phyloP scores from a whole-genome alignment of 2,113 vertebrate genomes.

The Xiphophorus couchianus region DNA sequence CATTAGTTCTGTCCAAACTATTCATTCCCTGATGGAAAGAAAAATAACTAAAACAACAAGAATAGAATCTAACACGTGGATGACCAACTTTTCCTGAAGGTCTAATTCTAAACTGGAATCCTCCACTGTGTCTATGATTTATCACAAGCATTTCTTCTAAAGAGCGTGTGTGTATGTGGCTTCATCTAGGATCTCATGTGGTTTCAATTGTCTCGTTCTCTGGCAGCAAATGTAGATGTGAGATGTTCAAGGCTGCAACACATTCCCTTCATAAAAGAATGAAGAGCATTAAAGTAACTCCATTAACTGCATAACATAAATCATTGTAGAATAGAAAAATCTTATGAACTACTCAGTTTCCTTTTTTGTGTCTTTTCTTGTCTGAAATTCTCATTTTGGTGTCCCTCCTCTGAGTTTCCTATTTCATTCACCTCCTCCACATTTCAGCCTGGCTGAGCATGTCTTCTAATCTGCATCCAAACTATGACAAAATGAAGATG shows the following conservation, averaged over 20 bases:
- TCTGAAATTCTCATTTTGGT: constrained; percentile 26
- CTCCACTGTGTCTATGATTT: constrained; percentile 52
- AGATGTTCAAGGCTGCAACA: constrained; percentile 31
- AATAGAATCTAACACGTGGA: constrained; percentile 49
- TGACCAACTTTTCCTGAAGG: constrained; percentile 37
- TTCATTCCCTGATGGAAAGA: constrained; percentile 32
- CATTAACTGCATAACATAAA: background rate
- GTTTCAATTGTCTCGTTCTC: constrained; percentile 55
- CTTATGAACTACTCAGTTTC: background rate
- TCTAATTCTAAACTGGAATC: constrained; percentile 33
- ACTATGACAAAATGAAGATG: constrained; percentile 46
- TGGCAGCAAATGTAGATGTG: constrained; percentile 45
- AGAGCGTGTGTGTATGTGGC: constrained; percentile 21
- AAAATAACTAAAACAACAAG: constrained; percentile 29
- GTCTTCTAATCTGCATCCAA: constrained; percentile 51
- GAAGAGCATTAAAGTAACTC: background rate
- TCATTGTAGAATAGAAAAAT: background rate
- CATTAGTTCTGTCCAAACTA: constrained; percentile 60
- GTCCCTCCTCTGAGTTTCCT: background rate
- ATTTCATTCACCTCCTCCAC: constrained; percentile 13
- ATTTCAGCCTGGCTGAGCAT: constrained; percentile 25
- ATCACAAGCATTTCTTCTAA: constrained; percentile 35
- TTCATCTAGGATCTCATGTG: constrained; percentile 55
- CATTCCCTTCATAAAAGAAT: constrained; percentile 18
- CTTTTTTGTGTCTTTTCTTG: background rate